Conservation (phyloP, 1,140 invertebrate species). For the Drosophila mayri region DNA sequence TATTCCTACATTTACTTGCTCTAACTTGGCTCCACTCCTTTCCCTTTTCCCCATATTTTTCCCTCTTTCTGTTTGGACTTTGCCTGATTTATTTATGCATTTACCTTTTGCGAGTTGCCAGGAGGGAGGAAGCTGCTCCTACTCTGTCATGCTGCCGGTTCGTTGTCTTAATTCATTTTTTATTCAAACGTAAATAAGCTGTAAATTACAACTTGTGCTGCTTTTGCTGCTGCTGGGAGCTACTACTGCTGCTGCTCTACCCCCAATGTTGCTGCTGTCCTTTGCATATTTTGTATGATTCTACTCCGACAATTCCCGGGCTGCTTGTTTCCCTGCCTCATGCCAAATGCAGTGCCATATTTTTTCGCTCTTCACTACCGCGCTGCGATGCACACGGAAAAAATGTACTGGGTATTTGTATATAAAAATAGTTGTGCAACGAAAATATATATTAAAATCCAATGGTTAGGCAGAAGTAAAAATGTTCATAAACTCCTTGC, state of each 20-base stretch:
- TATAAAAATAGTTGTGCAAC: not conserved
- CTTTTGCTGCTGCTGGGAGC: slow-evolving; percentile 29
- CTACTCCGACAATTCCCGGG: slow-evolving; percentile 42
- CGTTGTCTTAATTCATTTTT: slow-evolving; percentile 80
- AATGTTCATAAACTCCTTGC: not conserved
- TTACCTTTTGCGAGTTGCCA: slow-evolving; percentile 33
- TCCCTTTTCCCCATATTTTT: slow-evolving; percentile 16
- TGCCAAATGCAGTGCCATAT: slow-evolving; percentile 54
- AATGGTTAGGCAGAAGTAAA: not conserved
- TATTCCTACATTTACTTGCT: slow-evolving; percentile 42
- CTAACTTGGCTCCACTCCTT: slow-evolving; percentile 28
- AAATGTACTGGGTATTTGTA: not conserved
- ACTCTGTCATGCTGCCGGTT: slow-evolving; percentile 54
- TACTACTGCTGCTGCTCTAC: slow-evolving; percentile 16
- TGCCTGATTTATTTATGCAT: slow-evolving; percentile 72
- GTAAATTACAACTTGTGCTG: slow-evolving; percentile 73
- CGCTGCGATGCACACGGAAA: not conserved
- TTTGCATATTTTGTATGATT: slow-evolving; percentile 63
- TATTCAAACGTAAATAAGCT: slow-evolving; percentile 78
- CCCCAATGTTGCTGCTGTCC: slow-evolving; percentile 34
- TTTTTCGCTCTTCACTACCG: slow-evolving; percentile 34
- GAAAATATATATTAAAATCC: not conserved
- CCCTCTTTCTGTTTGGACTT: slow-evolving; percentile 33
- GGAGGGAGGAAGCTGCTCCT: slow-evolving; percentile 20
- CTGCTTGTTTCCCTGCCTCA: slow-evolving; percentile 39